These are phyloP conservation scores for Spodoptera exigua DNA, from an alignment of 2,888 invertebrate species.

Conservation along the genomic window DNA sequence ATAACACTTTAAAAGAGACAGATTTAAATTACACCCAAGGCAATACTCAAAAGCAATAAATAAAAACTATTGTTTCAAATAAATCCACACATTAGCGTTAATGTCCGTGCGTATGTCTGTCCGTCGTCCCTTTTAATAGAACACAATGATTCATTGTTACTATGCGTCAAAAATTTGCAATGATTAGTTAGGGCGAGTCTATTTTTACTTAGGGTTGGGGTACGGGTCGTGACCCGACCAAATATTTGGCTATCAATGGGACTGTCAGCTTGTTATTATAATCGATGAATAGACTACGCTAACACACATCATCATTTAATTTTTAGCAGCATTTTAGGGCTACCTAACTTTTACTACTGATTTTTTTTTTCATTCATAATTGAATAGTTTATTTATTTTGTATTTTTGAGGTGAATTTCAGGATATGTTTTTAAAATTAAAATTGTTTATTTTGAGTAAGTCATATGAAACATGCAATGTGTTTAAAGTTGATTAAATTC, in stretches of 20 bases:
- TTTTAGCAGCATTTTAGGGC: constrained; percentile 16
- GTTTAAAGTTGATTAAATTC: too few species aligned
- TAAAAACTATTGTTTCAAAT: constrained; percentile 38
- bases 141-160: constrained; percentile 62
- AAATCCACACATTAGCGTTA: constrained; percentile 35
- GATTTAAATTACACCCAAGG: not conserved
- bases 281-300: constrained; percentile 39
- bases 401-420: too few species aligned
- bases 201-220: constrained; percentile 70
- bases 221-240: constrained; percentile 76
- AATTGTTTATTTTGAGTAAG: too few species aligned
- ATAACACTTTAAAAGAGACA: not conserved
- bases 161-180: constrained; percentile 77
- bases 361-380: not conserved
- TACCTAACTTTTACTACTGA: not conserved
- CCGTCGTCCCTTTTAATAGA: constrained; percentile 44
- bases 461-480: too few species aligned
- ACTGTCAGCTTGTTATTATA: constrained; percentile 56
- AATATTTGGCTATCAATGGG: constrained; percentile 73
- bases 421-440: too few species aligned
- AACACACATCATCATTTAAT: constrained; percentile 18
- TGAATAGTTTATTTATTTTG: too few species aligned
- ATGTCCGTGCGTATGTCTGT: constrained; percentile 27
- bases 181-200: constrained; percentile 78
- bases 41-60: constrained; percentile 12